Conservation (phyloP, 2,113 vertebrate species). For the human region DNA sequence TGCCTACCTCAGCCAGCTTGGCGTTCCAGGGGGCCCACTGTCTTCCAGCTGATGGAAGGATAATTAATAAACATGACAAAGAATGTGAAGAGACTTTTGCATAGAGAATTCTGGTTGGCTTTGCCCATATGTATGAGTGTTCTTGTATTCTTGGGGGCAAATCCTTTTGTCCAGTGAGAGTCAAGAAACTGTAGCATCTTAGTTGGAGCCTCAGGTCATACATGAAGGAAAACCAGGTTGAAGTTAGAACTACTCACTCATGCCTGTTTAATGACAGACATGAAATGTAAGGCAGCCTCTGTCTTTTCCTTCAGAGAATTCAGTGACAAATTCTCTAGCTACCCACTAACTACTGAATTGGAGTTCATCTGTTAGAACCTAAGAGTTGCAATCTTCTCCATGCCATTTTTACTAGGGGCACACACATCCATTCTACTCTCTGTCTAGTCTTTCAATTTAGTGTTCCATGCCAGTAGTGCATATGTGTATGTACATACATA, state of each 20-base stretch:
- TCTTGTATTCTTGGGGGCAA: background rate
- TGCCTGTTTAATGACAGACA: background rate
- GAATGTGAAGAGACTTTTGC: background rate
- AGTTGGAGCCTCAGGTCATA: background rate
- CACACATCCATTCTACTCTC: background rate
- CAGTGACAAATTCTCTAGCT: background rate
- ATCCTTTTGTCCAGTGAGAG: background rate
- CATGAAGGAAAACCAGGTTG: background rate
- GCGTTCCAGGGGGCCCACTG: background rate
- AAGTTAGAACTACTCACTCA: background rate
- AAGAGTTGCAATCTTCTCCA: background rate
- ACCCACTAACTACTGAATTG: background rate
- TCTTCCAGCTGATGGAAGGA: background rate
- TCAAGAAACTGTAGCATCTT: background rate
- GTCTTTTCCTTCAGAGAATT: background rate
- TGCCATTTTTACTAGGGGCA: background rate
- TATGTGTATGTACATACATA: background rate
- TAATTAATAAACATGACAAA: slow-evolving; percentile 41
- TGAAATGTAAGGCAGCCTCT: background rate
- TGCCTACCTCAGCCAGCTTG: slow-evolving; percentile 2
- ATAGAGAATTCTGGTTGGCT: background rate
- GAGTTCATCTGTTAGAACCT: background rate
- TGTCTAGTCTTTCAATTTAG: background rate
- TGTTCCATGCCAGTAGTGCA: background rate
- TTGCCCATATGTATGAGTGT: slow-evolving; percentile 13